These are phyloP conservation scores for Epinotia bilunana DNA, from an alignment of 2,888 invertebrate genomes.

Conservation along the genomic window DNA sequence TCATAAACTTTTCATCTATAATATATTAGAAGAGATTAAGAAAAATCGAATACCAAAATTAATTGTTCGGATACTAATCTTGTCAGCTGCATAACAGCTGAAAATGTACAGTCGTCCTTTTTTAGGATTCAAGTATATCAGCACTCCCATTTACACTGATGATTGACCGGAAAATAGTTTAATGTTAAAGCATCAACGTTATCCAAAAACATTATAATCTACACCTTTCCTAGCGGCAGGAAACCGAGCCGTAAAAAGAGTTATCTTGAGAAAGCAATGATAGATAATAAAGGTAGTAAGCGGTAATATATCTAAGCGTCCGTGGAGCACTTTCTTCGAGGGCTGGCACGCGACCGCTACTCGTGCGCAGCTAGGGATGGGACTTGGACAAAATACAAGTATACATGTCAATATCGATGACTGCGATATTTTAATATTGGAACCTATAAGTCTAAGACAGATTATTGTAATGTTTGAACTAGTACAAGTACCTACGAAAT, in stretches of 20 bases:
- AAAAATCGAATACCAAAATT: no score
- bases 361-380: constrained; percentile 61
- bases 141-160: not conserved
- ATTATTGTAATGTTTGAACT: no score
- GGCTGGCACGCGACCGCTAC: constrained; percentile 80
- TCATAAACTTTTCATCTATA: no score
- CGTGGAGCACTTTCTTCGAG: constrained; percentile 69
- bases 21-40: no score
- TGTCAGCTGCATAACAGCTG: not conserved
- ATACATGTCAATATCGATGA: constrained; percentile 17
- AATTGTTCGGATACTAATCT: not conserved
- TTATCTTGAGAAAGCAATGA: constrained; percentile 45
- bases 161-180: not conserved
- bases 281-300: constrained; percentile 49
- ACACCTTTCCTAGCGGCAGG: constrained; percentile 27
- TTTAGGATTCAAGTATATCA: not conserved
- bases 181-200: not conserved
- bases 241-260: constrained; percentile 41
- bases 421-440: no score
- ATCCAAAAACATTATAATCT: constrained; percentile 19
- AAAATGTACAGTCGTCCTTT: not conserved
- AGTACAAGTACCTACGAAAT: no score
- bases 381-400: constrained; percentile 14
- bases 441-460: no score
- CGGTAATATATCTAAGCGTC: constrained; percentile 52